Evolutionary conservation across 1,140 invertebrate genomes (phyloP), one percentile per base, ranked within the genome.

Genomic region (Neelides sp.): DNA sequence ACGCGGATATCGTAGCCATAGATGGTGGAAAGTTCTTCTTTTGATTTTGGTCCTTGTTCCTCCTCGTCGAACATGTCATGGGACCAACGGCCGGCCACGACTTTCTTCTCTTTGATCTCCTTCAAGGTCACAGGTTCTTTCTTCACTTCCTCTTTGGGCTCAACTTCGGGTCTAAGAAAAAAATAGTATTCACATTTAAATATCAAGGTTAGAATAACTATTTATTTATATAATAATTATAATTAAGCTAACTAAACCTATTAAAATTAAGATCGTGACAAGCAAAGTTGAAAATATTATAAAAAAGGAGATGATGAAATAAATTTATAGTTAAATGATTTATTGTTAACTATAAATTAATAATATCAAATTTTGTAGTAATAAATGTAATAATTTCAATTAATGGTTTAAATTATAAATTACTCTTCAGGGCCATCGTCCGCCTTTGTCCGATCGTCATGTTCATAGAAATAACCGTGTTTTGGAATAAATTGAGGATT

Each of bases 401-500:
- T n/a, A n/a, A n/a, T n/a, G n/a, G n/a, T n/a, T n/a, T n/a, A 43
- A 23, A 43, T 20, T 20, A 24, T 26, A 28, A 32, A 45, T 37
- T 36, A 51, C 57, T 50, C 65, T 67, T 69, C 77, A n/a, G n/a
- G n/a, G 72, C 62, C 67, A 55, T 83, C 80, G 19, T 82, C 80
- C 17, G 63, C 63, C 20, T 77, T 75, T n/a, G 82, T 85, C 58
- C 88, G 70, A 64, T 91, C 86, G 68, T 96, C 91, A 65, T 97
- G 91, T 62, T 97, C 91, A 64, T 95, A 97, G 68, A 96, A 96
- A 3, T 86, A 88, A 15, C 93, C 93, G 55, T 82, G 78, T 68
- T 94, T 91, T 0, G 93, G 93, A 63, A 96, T 94, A 66, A 94
- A 96, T 59, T 95, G 91, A 4, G 92, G 92, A 72, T 96, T 95